Base-by-base conservation (phyloP, 2,888 invertebrate genomes). In the Teleogryllus oceanicus region DNA sequence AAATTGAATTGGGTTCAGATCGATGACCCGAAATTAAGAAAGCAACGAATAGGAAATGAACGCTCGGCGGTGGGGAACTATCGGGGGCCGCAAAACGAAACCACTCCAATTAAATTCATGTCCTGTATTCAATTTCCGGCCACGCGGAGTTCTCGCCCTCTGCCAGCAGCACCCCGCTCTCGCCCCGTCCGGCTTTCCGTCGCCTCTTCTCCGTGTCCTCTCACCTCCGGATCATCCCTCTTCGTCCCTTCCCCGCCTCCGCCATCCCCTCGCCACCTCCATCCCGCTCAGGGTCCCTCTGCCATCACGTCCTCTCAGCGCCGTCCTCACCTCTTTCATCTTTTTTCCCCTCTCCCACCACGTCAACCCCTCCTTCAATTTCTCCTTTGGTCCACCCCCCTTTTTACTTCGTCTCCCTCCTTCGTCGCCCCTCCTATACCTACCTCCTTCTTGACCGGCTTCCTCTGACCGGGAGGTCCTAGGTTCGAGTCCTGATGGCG, bases 1-100 rank as follows among this genome's bases (percentile, higher is more conserved):
- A 62, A 62, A 62, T 62, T 62, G n/a, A 62, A 62, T 62, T n/a
- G 62, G n/a, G 62, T 62, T 62, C 62, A 62, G 62, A 62, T 62
- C 62, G 62, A 62, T 62, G 62, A 62, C 62, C 62, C 62, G 62
- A 62, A 62, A 62, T 62, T 62, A 62, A 62, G 62, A 62, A 62
- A 62, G 13, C 62, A 62, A n/a, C 62, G 62, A 13, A 13, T 62
- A n/a, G 62, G 62, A 62, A 62, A 62, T 16, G 16, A n/a, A 62
- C 62, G 62, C 62, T 62, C n/a, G 13, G 62, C 62, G n/a, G 62
- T 16, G 16, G 62, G 62, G 62, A 62, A 62, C 62, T 62, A 62
- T 62, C 62, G n/a, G 62, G 37, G 16, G 8, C n/a, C 62, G n/a
- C 62, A n/a, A 62, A 18, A 62, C 62, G 62, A 62, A 62, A 62